Percentiles rank a stretch among this genome's conserved stretches.
Conservation (phyloP, 1,140 invertebrate genomes). For the Portunus trituberculatus region DNA sequence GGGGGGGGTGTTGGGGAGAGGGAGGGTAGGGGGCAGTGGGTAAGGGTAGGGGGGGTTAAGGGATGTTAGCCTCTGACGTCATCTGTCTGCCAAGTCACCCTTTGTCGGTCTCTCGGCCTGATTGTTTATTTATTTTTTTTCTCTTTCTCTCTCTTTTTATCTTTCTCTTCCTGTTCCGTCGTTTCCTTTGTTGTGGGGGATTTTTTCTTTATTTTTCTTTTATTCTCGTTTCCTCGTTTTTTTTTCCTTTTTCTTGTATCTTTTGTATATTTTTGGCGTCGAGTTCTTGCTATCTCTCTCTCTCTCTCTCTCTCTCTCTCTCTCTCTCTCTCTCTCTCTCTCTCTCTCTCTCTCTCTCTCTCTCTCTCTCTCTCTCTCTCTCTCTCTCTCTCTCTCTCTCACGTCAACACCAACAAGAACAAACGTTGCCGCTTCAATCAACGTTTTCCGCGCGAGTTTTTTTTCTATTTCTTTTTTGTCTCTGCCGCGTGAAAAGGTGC, state of each 20-base stretch:
- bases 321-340: constrained; percentile 42
- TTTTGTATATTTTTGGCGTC: neutral
- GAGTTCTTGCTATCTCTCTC: neutral
- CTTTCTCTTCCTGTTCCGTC: neutral
- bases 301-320: constrained; percentile 21
- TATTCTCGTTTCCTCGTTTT: neutral
- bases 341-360: constrained; percentile 43
- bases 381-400: neutral
- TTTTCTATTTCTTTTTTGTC: too few species aligned
- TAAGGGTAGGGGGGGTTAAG: too few species aligned
- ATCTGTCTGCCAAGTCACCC: neutral
- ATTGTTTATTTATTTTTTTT: neutral
- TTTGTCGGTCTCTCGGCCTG: neutral
- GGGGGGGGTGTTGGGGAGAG: too few species aligned
- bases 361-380: constrained; percentile 43
- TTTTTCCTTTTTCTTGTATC: neutral
- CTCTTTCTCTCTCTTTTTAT: neutral
- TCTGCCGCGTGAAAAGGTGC: too few species aligned
- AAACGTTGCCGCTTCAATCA: too few species aligned
- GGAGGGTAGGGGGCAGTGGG: too few species aligned
- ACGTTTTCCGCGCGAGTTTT: too few species aligned
- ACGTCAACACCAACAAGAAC: too few species aligned
- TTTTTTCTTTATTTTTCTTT: neutral
- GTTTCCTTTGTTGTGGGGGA: neutral
- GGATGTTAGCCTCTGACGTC: neutral